These are phyloP conservation scores for Eurystomus glaucurus DNA, from an alignment of 2,797 vertebrate species.

Conservation along the genomic window DNA sequence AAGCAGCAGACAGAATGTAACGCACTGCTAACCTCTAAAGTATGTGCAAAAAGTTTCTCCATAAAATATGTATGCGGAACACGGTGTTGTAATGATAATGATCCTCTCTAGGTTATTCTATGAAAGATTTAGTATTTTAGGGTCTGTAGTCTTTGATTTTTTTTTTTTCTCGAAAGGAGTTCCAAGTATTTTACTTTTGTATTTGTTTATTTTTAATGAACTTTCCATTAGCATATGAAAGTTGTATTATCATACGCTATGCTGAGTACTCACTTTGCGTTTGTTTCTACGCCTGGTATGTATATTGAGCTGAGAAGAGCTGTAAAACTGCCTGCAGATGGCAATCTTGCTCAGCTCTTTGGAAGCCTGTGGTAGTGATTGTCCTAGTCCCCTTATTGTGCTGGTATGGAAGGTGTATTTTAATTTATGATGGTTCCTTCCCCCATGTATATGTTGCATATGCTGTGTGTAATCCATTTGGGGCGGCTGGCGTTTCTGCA, in stretches of 20 bases:
- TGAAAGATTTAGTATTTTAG: constrained; percentile 42
- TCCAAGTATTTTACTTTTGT: constrained; percentile 32
- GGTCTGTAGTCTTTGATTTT: constrained; percentile 48
- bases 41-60: constrained; percentile 51
- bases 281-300: neutral
- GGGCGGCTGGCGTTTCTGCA: neutral
- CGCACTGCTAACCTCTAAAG: constrained; percentile 56
- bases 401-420: neutral
- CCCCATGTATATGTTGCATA: neutral
- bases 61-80: constrained; percentile 74
- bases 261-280: neutral
- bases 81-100: constrained; percentile 44
- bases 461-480: neutral
- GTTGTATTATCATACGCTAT: neutral
- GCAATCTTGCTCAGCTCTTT: constrained; percentile 40
- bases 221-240: constrained; percentile 20
- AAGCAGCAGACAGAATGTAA: constrained; percentile 59
- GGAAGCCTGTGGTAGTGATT: neutral
- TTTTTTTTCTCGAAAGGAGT: neutral
- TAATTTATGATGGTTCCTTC: neutral
- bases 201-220: constrained; percentile 71
- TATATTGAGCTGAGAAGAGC: neutral
- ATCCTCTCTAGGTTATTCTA: constrained; percentile 55
- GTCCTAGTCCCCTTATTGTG: neutral
- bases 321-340: neutral